Base-by-base conservation (phyloP, 2,797 vertebrate genomes). In the Vespertilio murinus region DNA sequence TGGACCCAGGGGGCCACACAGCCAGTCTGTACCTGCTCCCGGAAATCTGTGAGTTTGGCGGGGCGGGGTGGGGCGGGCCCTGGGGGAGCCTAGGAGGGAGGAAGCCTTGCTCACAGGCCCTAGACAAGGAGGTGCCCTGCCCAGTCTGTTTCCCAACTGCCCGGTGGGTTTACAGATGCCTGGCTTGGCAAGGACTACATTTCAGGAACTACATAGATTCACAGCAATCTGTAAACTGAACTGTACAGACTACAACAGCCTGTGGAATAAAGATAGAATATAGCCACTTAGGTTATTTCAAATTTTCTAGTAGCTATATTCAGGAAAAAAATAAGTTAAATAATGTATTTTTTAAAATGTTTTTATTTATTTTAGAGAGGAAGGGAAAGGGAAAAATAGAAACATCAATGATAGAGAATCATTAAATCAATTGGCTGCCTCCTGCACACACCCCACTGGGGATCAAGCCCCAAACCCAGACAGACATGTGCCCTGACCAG, bases 21-120 rank as follows among this genome's bases (percentile, higher is more conserved):
- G 97, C 64, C 69, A 97, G 49, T 14, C 84, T 98, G 56, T 90
- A 96, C 17, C 11, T 94, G 56, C 54, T 94, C 69, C 8, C 0
- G 0, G 69, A 92, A 33, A n/a, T 52, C 67, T 0, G 96, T 98
- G 8, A 64, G 80, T 35, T 61, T 94, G 0, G 96, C 97, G 96
- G 45, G 0, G 96, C 97, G 96, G 45, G 45, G 45, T 47, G 6
- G 1, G 65, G 38, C 1, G 14, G 88, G 38, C 4, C 1, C 10
- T 1, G 71, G 40, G 59, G 67, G 11, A 3, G 23, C 30, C 33
- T 13, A 42, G 23, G 71, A 70, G 88, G 56, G 82, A 73, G 18
- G 33, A 28, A 18, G 5, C 22, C 35, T 64, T 22, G 28, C 22
- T 40, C 23, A n/a, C 47, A 30, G 56, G 38, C 42, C 18, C 54